phyloP scores from a whole-genome alignment of 2,113 vertebrate species.

The Silurus meridionalis region DNA sequence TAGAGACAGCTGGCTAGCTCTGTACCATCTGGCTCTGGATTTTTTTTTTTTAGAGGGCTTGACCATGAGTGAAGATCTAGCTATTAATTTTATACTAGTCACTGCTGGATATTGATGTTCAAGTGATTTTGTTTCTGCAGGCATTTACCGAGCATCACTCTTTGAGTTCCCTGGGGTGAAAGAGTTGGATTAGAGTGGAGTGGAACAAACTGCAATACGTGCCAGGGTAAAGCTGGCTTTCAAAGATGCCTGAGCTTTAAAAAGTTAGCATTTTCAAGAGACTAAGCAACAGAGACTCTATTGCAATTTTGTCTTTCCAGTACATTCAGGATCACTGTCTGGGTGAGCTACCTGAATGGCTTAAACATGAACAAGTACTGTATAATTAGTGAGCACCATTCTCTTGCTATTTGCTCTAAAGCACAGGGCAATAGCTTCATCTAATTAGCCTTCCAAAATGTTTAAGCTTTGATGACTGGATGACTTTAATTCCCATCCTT shows the following conservation, averaged over 20 bases:
- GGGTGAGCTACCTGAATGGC: neutral
- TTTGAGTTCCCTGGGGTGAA: neutral
- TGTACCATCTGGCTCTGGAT: neutral
- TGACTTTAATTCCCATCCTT: neutral
- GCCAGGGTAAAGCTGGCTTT: neutral
- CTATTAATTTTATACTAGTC: neutral
- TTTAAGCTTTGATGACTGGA: neutral
- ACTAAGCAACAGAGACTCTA: neutral
- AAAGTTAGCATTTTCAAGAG: neutral
- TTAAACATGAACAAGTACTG: neutral
- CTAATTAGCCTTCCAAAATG: neutral
- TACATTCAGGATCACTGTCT: neutral
- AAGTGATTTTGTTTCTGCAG: neutral
- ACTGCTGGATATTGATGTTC: neutral
- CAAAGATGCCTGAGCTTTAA: neutral
- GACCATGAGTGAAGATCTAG: neutral
- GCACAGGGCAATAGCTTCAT: neutral
- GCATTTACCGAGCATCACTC: neutral
- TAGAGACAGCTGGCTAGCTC: neutral
- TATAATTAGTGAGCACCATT: neutral
- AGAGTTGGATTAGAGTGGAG: neutral
- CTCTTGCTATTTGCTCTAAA: neutral
- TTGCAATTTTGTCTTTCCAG: neutral
- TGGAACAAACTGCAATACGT: neutral
- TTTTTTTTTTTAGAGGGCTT: neutral